Evolutionary conservation across 2,888 invertebrate species (phyloP).

Genomic region (Anarsia innoxiella): DNA sequence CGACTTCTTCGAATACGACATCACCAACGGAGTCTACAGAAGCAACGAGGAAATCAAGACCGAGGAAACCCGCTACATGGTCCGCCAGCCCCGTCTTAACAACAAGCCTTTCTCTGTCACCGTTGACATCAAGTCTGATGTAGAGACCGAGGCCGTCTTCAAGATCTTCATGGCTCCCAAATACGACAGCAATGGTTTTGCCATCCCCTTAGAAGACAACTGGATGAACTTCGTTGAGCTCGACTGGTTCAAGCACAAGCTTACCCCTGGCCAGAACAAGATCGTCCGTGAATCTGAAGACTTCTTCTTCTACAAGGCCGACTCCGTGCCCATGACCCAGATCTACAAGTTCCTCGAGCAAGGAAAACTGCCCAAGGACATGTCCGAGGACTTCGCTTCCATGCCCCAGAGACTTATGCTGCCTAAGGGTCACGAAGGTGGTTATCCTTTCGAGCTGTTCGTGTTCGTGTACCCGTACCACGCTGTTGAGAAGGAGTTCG

Average conservation of each 20-base stretch:
- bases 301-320: constrained; percentile 76
- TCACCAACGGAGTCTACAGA: constrained; percentile 67
- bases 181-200: constrained; percentile 67
- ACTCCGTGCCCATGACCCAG: constrained; percentile 76
- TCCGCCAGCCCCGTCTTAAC: constrained; percentile 79
- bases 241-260: constrained; percentile 57
- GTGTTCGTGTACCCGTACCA: constrained; percentile 76
- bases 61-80: constrained; percentile 58
- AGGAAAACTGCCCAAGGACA: constrained; percentile 65
- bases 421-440: constrained; percentile 81
- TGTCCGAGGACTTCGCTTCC: constrained; percentile 70
- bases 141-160: constrained; percentile 61
- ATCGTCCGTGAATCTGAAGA: constrained; percentile 79
- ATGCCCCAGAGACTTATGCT: constrained; percentile 81
- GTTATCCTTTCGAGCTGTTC: constrained; percentile 79
- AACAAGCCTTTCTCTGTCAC: constrained; percentile 70
- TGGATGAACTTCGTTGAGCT: constrained; percentile 42
- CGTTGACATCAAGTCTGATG: constrained; percentile 54
- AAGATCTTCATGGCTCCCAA: constrained; percentile 77
- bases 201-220: constrained; percentile 68
- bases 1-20: constrained; percentile 76
- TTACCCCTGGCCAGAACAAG: constrained; percentile 78
- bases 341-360: constrained; percentile 76
- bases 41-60: constrained; percentile 40
- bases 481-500: constrained; percentile 45